Percentiles rank a stretch among this genome's conserved stretches.
Conservation (phyloP, 2,888 invertebrate species). For the Hecatera dysodea region DNA sequence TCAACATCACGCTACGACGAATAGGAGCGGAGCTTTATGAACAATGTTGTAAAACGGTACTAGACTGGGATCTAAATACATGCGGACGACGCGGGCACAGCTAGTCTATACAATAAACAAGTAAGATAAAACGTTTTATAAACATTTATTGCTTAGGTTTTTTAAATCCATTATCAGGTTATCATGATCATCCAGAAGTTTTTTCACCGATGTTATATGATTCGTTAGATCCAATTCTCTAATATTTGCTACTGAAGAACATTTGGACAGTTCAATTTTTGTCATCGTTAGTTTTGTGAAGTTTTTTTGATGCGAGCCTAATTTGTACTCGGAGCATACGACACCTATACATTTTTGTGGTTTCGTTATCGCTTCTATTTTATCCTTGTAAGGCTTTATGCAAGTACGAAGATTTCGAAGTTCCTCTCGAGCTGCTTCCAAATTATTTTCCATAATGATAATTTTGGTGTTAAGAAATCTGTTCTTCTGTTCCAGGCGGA, state of each 20-base stretch:
- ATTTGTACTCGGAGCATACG: conserved; percentile 51
- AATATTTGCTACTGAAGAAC: conserved; percentile 29
- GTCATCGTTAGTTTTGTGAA: conserved; percentile 50
- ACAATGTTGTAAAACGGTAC: too few relatives aligned
- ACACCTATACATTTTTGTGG: conserved; percentile 30
- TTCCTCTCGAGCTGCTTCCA: conserved; percentile 69
- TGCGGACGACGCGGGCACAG: too few relatives aligned
- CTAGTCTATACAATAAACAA: not conserved
- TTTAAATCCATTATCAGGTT: conserved; percentile 74
- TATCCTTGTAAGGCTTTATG: conserved; percentile 62
- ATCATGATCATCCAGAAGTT: conserved; percentile 77
- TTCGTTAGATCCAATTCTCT: conserved; percentile 68
- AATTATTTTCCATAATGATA: conserved; percentile 73
- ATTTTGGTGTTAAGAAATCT: conserved; percentile 77
- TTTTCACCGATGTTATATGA: conserved; percentile 76
- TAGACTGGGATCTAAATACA: too few relatives aligned
- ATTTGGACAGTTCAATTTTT: conserved; percentile 50
- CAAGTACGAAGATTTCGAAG: conserved; percentile 67
- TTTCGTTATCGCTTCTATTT: conserved; percentile 57
- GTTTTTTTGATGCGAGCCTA: conserved; percentile 35
- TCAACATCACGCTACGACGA: too few relatives aligned
- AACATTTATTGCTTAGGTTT: conserved; percentile 63
- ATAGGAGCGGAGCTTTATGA: too few relatives aligned
- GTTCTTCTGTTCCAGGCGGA: conserved; percentile 75
- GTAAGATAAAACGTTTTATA: conserved; percentile 23